Evolutionary conservation across 2,888 invertebrate genomes (phyloP).

Genomic region (Heliconius cydno): DNA sequence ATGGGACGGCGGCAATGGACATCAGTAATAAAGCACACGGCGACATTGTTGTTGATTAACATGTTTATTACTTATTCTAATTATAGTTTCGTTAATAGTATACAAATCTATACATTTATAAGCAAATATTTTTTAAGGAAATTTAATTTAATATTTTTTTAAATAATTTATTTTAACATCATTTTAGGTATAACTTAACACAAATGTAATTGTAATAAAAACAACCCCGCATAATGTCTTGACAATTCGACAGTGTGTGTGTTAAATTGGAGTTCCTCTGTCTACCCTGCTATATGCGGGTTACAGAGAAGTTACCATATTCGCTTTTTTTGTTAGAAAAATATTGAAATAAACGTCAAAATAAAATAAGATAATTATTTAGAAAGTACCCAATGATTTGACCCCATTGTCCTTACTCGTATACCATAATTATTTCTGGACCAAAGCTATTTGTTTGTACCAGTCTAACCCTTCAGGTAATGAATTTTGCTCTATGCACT

Average conservation of each 20-base stretch:
- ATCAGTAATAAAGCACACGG: conserved; percentile 25
- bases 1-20: conserved; percentile 32
- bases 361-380: not conserved
- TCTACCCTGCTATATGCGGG: too few relatives aligned
- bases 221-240: too few relatives aligned
- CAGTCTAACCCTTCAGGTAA: conserved; percentile 31
- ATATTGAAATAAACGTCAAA: not conserved
- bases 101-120: too few relatives aligned
- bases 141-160: not conserved
- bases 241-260: too few relatives aligned
- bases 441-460: conserved; percentile 6
- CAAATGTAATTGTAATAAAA: too few relatives aligned
- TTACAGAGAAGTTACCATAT: too few relatives aligned
- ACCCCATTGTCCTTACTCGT: not conserved
- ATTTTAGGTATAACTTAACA: not conserved
- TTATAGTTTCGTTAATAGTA: not conserved
- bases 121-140: too few relatives aligned
- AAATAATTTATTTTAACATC: not conserved
- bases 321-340: too few relatives aligned
- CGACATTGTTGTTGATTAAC: conserved; percentile 27
- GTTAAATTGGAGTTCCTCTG: too few relatives aligned
- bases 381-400: not conserved
- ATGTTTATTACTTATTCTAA: conserved; percentile 7
- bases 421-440: conserved; percentile 23
- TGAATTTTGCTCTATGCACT: not conserved